Evolutionary conservation across 2,888 invertebrate species (phyloP), one percentile per base, ranked within the genome.

Genomic region (Drosophila rubida): DNA sequence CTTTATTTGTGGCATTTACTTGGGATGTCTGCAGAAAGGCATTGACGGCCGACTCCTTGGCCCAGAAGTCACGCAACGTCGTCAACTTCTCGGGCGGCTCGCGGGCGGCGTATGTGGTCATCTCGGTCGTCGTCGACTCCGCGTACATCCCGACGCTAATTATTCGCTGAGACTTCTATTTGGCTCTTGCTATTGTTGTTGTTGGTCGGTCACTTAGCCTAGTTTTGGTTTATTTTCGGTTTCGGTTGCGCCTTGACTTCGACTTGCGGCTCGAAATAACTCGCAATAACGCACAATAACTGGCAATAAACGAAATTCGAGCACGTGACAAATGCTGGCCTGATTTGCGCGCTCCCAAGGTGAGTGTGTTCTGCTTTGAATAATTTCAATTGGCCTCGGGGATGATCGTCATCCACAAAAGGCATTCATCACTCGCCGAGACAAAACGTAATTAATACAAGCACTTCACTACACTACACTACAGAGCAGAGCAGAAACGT

Each of bases 1-100:
- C 50, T 42, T 22, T 19, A 4, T 8, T 9, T 27, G 0, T 32
- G 6, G 51, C 64, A 72, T 65, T 84, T 87, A 85, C 85, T 60
- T 88, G 81, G 42, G 86, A 78, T 46, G 87, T 80, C 58, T 90
- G 90, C 11, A 90, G 75, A 68, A 90, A 90, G 37, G 90, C 90
- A 80, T 89, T 89, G 50, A 90, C 76, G 19, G 90, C 90, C 39
- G 90, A 84, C 44, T 90, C 90, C 71, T 90, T 90, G 51, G 91
- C 90, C 91, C 90, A 90, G 51, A 87, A 89, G 79, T 90, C 90
- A 62, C 91, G 90, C 58, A 89, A 77, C 4, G 84, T 78, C 58
- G 78, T 44, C 32, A 32, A 32, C 55, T 83, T 88, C 57, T 88
- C 87, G 23, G 88, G 72, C 2, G 80, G 72, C 45, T 86, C 84